Conservation (phyloP, 2,797 vertebrate species). For the Megaceryle alcyon region DNA sequence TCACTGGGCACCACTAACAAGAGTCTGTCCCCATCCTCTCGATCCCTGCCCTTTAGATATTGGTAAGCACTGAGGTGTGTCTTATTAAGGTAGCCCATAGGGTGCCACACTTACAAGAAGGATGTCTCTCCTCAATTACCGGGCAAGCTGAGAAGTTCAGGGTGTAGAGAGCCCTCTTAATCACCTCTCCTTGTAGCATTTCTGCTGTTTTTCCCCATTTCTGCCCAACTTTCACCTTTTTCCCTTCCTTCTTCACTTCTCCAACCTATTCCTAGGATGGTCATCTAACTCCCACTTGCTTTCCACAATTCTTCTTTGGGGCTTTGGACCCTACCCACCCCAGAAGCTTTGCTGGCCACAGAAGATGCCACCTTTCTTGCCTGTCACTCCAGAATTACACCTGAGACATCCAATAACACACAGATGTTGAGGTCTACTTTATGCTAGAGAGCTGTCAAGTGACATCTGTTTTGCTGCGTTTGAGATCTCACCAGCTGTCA, state of each 20-base stretch:
- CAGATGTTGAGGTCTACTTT: not conserved
- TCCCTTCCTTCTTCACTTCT: not conserved
- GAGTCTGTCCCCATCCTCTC: not conserved
- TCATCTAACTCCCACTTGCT: not conserved
- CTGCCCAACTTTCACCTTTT: not conserved
- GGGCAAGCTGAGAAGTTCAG: not conserved
- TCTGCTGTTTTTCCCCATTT: not conserved
- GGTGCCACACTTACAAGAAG: not conserved
- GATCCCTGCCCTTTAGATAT: not conserved
- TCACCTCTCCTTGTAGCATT: not conserved
- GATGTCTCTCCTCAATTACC: not conserved
- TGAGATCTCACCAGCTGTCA: not conserved
- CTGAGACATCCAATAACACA: rapidly evolving
- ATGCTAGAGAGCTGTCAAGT: not conserved
- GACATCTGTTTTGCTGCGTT: not conserved
- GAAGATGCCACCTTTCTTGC: not conserved
- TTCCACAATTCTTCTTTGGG: not conserved
- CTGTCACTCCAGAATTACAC: not conserved
- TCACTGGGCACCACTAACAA: not conserved
- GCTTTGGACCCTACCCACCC: not conserved
- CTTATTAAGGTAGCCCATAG: not conserved
- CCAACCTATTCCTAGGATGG: not conserved
- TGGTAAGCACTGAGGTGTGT: not conserved
- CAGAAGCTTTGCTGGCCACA: not conserved
- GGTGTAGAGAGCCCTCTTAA: not conserved